Evolutionary conservation across 2,888 invertebrate genomes (phyloP), one percentile per base, ranked within the genome.

Genomic region (Drosophila flavopinicola): DNA sequence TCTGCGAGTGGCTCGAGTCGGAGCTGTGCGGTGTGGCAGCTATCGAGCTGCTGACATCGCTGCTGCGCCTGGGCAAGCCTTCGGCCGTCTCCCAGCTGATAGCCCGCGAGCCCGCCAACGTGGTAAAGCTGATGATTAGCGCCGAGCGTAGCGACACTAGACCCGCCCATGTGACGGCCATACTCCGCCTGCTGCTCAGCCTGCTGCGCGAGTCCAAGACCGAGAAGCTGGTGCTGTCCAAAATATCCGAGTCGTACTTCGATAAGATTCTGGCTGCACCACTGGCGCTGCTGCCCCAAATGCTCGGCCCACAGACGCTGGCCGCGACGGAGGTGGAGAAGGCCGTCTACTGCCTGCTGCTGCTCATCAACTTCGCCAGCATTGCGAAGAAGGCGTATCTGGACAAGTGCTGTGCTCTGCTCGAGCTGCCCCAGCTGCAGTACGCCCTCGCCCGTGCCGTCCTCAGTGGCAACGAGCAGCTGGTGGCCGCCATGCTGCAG

Each of bases 381-480:
- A 90, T 90, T 24, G 89, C 90, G 1, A 90, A 90, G 57, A 90
- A 89, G 54, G 89, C 90, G 7, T 91, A 91, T 51, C 78, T 88
- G 52, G 90, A 88, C 33, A 91, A 91, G 64, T 88, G 90, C 45
- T 85, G 88, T 53, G 59, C 77, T 0, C 60, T 90, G 9, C 68
- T 91, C 42, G 87, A 88, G 33, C 63, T 75, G 69, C 75, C 88
- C 13, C 90, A 89, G 70, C 78, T 91, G 52, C 91, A 91, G 52
- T 87, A 83, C 33, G 85, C 88, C 2, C 66, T 91, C n/a, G 90
- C 91, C 1, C 85, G 88, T 5, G 90, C 89, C 38, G 85, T 90
- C 84, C 54, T 88, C 30, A 79, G 86, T 24, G 86, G 82, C 6
- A 84, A 84, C 20, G 87, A 90, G 39, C 66, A 70, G 10, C 72